Base-by-base conservation (phyloP, 1,140 invertebrate species). In the Galleria mellonella region DNA sequence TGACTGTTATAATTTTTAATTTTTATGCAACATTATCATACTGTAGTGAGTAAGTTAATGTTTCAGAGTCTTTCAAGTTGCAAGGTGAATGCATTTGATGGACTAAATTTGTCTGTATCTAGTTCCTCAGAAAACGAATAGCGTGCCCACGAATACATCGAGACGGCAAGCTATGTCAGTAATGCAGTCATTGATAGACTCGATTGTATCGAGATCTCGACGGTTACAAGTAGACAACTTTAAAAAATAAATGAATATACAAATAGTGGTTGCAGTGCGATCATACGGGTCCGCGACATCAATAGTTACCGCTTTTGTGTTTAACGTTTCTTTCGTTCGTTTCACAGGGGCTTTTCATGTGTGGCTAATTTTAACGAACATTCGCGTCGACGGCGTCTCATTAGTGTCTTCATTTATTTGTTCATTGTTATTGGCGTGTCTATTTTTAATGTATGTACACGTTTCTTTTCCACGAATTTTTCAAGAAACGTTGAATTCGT, bases 111-210 rank as follows among this genome's bases (percentile, higher is more conserved):
- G 54, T 54, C 51, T 51, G 32, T 36, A 51, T 53, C 47, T 66
- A 55, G 57, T 61, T 64, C 61, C 48, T 57, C 43, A 43, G 49
- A 67, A 62, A 62, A 65, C 48, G 61, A 65, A 51, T 57, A 59
- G 38, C 47, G 47, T 50, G 58, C 73, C 65, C 62, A 64, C 62
- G 75, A 75, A 75, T 77, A 70, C 49, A 63, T 47, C 61, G 55
- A 77, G 72, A 81, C 73, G 47, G 54, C 60, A 54, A 71, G 72
- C 55, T 66, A 77, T 72, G 67, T 70, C 62, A 61, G 49, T 63
- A 64, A 73, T 65, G 62, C 46, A 56, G 55, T 65, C 62, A 65
- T 60, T 50, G 47, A 37, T 2, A 37, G 15, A 11, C 12, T 17
- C n/a, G 6, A 17, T 37, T 4, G 9, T 23, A 37, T 37, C 14